Conservation (phyloP, 1,140 invertebrate species). For the Drosophila bifasciata region DNA sequence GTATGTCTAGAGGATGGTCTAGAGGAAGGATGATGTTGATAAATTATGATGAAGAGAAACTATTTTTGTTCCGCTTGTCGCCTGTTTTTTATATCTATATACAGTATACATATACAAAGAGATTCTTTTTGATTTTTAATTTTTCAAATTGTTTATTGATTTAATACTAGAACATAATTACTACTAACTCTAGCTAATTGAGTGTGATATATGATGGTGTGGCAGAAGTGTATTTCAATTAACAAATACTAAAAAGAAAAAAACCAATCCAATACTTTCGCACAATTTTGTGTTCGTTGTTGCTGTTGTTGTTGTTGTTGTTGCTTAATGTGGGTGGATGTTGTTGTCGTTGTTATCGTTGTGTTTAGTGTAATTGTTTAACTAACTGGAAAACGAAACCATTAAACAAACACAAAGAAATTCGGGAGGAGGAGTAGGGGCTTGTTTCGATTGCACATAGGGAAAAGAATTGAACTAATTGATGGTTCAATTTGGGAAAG, state of each 20-base stretch:
- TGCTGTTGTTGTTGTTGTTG: conserved; percentile 13
- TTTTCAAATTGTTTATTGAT: conserved; percentile 56
- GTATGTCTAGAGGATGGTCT: conserved; percentile 45
- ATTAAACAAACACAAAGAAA: conserved; percentile 30
- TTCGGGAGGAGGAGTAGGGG: not conserved
- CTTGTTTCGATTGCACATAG: not conserved
- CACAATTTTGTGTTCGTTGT: conserved; percentile 38
- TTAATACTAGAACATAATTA: conserved; percentile 55
- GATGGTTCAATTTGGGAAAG: not conserved
- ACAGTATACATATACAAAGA: conserved; percentile 10
- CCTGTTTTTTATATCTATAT: conserved; percentile 70
- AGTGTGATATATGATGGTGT: conserved; percentile 27
- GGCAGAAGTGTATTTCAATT: conserved; percentile 45
- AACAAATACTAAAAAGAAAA: conserved; percentile 47
- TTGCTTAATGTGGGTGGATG: no score
- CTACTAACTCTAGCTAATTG: conserved; percentile 68
- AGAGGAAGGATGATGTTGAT: not conserved
- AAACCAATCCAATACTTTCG: conserved; percentile 49
- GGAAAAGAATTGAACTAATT: not conserved
- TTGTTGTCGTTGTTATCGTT: conserved; percentile 18
- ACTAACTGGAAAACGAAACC: conserved; percentile 57
- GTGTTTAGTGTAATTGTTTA: conserved; percentile 54
- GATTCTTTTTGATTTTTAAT: conserved; percentile 54
- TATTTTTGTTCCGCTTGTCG: conserved; percentile 84
- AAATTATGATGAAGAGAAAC: conserved; percentile 70